Conservation (phyloP, 92 coral and sea anemone genomes). For the Montipora capitata region DNA sequence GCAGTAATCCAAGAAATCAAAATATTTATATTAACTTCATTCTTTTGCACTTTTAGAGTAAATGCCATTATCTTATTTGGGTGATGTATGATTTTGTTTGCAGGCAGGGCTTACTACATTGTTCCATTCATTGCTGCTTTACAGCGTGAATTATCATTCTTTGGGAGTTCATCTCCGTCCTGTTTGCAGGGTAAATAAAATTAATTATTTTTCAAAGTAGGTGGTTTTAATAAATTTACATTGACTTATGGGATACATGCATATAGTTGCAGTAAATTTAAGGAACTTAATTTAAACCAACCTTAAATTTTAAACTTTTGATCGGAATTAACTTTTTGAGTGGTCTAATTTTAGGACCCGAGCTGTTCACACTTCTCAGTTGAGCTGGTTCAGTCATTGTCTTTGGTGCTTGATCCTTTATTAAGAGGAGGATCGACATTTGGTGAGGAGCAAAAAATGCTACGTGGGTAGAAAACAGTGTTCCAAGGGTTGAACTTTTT, state of each 20-base stretch:
- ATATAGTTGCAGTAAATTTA: too few species aligned
- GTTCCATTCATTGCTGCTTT: constrained; percentile 89
- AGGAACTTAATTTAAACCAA: too few species aligned
- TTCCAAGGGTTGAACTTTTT: background rate
- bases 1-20: too few species aligned
- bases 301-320: too few species aligned
- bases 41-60: too few species aligned
- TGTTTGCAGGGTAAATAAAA: constrained; percentile 79
- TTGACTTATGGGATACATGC: too few species aligned
- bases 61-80: too few species aligned
- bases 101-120: constrained; percentile 97
- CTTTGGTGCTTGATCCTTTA: constrained; percentile 95
- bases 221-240: too few species aligned
- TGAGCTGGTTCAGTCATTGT: constrained; percentile 91
- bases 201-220: too few species aligned
- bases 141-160: constrained; percentile 90
- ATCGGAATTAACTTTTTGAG: too few species aligned
- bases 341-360: constrained; percentile 72
- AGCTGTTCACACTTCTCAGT: constrained; percentile 78
- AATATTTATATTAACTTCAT: too few species aligned
- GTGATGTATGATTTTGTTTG: background rate
- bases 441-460: background rate
- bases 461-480: too few species aligned
- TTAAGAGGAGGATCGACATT: constrained; percentile 68
- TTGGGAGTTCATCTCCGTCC: constrained; percentile 93